phyloP scores from a whole-genome alignment of 2,797 vertebrate genomes.

The Lutjanus campechanus region DNA sequence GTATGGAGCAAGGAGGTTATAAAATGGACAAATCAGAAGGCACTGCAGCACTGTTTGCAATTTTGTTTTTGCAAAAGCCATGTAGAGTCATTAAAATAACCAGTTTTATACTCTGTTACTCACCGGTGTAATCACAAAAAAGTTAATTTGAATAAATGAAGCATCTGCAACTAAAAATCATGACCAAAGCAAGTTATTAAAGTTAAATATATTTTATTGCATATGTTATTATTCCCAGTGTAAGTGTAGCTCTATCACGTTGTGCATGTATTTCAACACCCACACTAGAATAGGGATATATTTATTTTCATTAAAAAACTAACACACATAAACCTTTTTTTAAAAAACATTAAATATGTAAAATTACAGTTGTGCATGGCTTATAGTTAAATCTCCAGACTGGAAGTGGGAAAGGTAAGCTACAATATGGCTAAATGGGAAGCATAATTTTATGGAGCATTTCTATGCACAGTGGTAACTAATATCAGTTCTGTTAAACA shows the following conservation, averaged over 20 bases:
- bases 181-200: not conserved
- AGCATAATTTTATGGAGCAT: constrained; percentile 25
- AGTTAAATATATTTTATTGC: constrained; percentile 45
- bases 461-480: constrained; percentile 41
- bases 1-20: too few species aligned
- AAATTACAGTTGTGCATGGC: constrained; percentile 31
- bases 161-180: constrained; percentile 16
- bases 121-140: too few species aligned
- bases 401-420: constrained; percentile 15
- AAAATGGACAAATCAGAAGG: too few species aligned
- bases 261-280: constrained; percentile 17
- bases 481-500: constrained; percentile 46
- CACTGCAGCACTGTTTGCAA: too few species aligned
- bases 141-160: not conserved
- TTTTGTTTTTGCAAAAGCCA: too few species aligned
- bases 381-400: constrained; percentile 29
- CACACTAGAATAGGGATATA: not conserved
- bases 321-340: constrained; percentile 19
- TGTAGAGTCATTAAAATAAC: too few species aligned
- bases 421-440: constrained; percentile 26
- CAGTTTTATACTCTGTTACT: too few species aligned
- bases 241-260: not conserved
- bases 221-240: constrained; percentile 8
- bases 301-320: constrained; percentile 13
- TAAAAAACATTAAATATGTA: constrained; percentile 30